Conservation (phyloP, 2,797 vertebrate species). For the Semaprochilodus insignis region DNA sequence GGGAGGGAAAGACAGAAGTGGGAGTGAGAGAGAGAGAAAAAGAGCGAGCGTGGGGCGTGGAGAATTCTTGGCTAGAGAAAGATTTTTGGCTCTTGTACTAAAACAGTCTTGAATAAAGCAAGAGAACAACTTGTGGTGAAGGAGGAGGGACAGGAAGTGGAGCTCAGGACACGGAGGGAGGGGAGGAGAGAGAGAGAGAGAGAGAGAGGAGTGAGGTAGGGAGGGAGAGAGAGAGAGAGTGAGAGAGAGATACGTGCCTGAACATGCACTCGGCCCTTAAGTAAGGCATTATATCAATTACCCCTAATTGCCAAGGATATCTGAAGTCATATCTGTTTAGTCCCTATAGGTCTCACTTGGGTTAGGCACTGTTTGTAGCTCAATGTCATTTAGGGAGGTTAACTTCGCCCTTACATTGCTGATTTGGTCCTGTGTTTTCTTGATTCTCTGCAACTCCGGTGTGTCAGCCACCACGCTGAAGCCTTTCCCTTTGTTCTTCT, state of each 20-base stretch:
- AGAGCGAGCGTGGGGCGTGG: background rate
- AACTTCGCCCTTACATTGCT: constrained; percentile 87
- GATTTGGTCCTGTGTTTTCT: constrained; percentile 95
- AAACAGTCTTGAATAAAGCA: background rate
- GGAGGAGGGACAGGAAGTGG: constrained; percentile 9
- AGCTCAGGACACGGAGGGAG: constrained; percentile 43
- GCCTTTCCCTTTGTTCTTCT: constrained; percentile 96
- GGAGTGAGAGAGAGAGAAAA: constrained; percentile 1
- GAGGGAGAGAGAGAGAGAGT: background rate
- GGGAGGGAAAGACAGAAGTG: background rate
- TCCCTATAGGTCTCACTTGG: background rate
- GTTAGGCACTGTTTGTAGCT: background rate
- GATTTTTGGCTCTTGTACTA: background rate
- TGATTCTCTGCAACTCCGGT: constrained; percentile 94
- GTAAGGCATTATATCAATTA: constrained; percentile 10
- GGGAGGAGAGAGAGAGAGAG: constrained; percentile 58
- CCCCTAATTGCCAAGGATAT: background rate
- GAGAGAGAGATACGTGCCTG: constrained; percentile 25
- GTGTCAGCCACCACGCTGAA: constrained; percentile 94
- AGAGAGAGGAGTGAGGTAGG: constrained; percentile 12
- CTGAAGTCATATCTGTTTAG: background rate
- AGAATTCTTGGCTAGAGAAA: constrained; percentile 5
- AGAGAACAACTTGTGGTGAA: constrained; percentile 2
- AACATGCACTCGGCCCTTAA: background rate
- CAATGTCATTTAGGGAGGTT: background rate